These are phyloP conservation scores for Eupithecia subfuscata DNA, from an alignment of 2,888 invertebrate species.

Conservation along the genomic window DNA sequence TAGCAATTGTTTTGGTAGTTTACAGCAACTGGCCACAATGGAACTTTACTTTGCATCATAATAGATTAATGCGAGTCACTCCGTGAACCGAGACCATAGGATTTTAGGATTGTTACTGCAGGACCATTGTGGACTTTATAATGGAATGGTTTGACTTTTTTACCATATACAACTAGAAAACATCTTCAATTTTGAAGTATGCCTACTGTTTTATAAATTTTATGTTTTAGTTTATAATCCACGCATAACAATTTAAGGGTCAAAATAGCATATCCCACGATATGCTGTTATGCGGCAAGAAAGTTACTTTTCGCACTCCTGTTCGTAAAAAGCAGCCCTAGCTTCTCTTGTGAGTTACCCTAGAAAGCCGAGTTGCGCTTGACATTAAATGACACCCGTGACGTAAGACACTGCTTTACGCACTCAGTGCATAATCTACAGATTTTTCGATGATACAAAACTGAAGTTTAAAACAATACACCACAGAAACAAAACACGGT, in stretches of 20 bases:
- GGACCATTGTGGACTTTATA: neutral
- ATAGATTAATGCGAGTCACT: conserved; percentile 40
- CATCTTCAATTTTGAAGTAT: neutral
- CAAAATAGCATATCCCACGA: too few relatives aligned
- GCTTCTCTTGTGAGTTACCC: too few relatives aligned
- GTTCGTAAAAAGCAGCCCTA: too few relatives aligned
- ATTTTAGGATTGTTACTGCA: neutral
- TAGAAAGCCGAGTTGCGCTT: too few relatives aligned
- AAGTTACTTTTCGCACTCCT: too few relatives aligned
- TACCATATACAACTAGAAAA: neutral
- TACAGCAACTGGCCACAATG: conserved; percentile 58
- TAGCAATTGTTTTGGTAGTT: conserved; percentile 64
- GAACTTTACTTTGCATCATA: conserved; percentile 62
- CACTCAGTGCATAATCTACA: too few relatives aligned
- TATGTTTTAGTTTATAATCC: neutral
- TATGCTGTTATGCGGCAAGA: too few relatives aligned
- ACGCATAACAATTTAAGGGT: neutral
- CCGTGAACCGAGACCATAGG: neutral
- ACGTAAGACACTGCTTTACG: too few relatives aligned
- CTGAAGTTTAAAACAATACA: too few relatives aligned
- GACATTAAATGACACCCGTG: too few relatives aligned
- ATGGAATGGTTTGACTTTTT: neutral
- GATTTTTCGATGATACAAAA: neutral
- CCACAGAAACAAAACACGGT: too few relatives aligned
- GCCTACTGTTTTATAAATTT: neutral